phyloP scores from a whole-genome alignment of 1,140 invertebrate genomes.

The Pogonomyrmex californicus region DNA sequence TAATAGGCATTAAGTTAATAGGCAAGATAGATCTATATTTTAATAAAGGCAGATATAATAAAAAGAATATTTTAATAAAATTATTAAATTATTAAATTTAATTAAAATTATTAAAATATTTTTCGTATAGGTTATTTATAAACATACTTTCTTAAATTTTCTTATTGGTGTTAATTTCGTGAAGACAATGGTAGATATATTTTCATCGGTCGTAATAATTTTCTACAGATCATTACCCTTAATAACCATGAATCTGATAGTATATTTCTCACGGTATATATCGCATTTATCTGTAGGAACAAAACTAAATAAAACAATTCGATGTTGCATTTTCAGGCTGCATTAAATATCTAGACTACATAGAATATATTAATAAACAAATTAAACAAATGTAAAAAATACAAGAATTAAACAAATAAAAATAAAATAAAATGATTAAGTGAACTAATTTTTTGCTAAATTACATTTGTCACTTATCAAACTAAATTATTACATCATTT shows the following conservation, averaged over 20 bases:
- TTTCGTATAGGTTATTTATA: not conserved
- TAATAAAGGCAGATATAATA: not conserved
- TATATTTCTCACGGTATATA: conserved; percentile 54
- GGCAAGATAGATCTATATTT: not conserved
- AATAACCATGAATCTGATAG: conserved; percentile 42
- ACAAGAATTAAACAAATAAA: not conserved
- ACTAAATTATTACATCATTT: not conserved
- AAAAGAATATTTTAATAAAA: not conserved
- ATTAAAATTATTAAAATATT: not conserved
- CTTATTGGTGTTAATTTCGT: not conserved
- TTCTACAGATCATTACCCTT: conserved; percentile 60
- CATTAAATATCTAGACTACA: conserved; percentile 43
- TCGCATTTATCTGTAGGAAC: conserved; percentile 8
- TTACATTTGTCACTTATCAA: not conserved
- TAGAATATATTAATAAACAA: no score
- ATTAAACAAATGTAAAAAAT: not conserved
- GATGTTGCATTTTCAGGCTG: not conserved
- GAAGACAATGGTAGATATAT: not conserved
- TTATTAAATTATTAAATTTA: not conserved
- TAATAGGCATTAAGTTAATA: not conserved
- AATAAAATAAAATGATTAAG: not conserved
- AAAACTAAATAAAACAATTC: conserved; percentile 23
- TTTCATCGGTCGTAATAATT: conserved; percentile 22
- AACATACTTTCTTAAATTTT: not conserved
- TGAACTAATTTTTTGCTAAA: not conserved